Conservation (phyloP, 2,888 invertebrate genomes). For the Brachypterus glaber region DNA sequence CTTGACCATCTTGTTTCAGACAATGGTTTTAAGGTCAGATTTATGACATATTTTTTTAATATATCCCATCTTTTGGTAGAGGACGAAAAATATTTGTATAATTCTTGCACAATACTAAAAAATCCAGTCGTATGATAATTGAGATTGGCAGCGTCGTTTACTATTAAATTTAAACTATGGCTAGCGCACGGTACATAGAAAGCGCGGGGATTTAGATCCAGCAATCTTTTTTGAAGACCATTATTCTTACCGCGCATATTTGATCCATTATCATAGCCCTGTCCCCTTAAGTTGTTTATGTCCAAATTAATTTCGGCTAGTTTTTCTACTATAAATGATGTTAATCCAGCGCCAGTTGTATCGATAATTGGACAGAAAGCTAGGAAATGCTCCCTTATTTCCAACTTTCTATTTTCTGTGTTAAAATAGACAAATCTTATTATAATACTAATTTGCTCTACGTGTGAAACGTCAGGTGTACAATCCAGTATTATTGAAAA, state of each 20-base stretch:
- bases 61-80: conserved; percentile 12
- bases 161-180: conserved; percentile 25
- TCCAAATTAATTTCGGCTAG: conserved; percentile 13
- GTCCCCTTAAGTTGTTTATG: conserved; percentile 15
- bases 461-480: conserved; percentile 22
- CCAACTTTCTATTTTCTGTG: conserved; percentile 14
- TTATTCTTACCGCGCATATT: conserved; percentile 22
- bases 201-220: conserved; percentile 20
- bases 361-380: conserved; percentile 16
- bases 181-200: conserved; percentile 25
- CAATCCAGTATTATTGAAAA: conserved; percentile 25
- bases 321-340: conserved; percentile 15
- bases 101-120: conserved; percentile 22
- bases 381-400: conserved; percentile 18
- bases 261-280: conserved; percentile 20
- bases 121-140: conserved; percentile 16
- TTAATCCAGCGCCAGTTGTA: conserved; percentile 17
- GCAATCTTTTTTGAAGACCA: conserved; percentile 21
- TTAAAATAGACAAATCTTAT: conserved; percentile 21
- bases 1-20: conserved; percentile 8
- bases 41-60: conserved; percentile 8
- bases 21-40: conserved; percentile 8
- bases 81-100: conserved; percentile 15
- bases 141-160: conserved; percentile 22
- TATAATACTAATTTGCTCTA: conserved; percentile 24